These are phyloP conservation scores for Pelmatolapia mariae DNA, from an alignment of 2,113 vertebrate genomes.

Conservation along the genomic window DNA sequence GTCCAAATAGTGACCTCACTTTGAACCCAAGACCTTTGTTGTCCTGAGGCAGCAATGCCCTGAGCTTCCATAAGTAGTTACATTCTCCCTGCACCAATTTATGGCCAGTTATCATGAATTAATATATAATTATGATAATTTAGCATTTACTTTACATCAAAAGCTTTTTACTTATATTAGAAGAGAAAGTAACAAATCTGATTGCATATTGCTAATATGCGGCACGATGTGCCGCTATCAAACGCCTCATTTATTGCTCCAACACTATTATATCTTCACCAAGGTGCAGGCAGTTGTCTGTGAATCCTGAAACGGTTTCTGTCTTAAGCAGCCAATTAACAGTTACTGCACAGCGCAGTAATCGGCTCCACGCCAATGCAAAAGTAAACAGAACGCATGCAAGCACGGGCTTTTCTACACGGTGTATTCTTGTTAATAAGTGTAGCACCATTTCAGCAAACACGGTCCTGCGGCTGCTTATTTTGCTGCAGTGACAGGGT, in stretches of 20 bases:
- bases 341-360: not conserved
- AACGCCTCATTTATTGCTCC: not conserved
- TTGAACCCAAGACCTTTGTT: not conserved
- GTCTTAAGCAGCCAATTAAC: not conserved
- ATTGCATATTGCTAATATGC: not conserved
- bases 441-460: not conserved
- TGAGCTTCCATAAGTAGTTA: not conserved
- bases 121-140: not conserved
- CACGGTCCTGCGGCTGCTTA: not conserved
- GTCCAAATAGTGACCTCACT: not conserved
- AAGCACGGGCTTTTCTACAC: not conserved
- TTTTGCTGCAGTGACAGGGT: not conserved
- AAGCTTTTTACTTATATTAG: not conserved
- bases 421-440: not conserved
- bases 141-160: not conserved
- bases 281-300: not conserved
- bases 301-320: not conserved
- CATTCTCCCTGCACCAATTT: not conserved
- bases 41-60: not conserved
- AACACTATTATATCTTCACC: not conserved
- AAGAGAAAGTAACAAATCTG: not conserved
- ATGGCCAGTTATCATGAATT: not conserved
- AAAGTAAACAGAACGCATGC: not conserved
- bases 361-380: not conserved
- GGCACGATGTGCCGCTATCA: not conserved